phyloP scores from a whole-genome alignment of 2,113 vertebrate genomes.

The Ellobius talpinus region DNA sequence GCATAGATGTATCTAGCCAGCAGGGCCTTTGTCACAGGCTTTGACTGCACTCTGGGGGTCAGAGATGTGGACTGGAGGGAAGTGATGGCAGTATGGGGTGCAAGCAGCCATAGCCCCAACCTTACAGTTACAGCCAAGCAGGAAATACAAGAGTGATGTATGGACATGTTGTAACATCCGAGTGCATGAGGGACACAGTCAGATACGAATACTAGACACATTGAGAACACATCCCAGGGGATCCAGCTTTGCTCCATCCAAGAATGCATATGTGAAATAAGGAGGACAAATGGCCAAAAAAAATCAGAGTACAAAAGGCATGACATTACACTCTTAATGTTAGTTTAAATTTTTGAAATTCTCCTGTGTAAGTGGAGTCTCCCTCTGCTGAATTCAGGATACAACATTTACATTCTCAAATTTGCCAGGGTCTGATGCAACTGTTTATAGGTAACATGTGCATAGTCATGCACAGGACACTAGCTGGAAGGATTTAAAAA shows the following conservation, averaged over 20 bases:
- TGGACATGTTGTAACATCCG: neutral
- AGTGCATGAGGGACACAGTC: neutral
- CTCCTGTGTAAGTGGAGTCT: neutral
- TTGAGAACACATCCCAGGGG: neutral
- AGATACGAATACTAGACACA: neutral
- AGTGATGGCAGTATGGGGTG: too few species aligned
- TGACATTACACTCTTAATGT: neutral
- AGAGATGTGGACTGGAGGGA: neutral
- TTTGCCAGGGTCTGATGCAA: neutral
- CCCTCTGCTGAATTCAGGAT: neutral
- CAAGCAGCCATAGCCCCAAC: neutral
- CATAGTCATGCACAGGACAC: neutral
- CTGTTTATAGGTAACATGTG: neutral
- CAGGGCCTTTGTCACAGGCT: neutral
- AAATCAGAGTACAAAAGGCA: neutral
- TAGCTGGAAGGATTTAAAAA: neutral
- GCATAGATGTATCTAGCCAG: neutral
- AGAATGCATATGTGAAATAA: constrained; percentile 27
- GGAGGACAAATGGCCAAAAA: neutral
- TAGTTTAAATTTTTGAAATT: neutral
- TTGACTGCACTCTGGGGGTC: neutral
- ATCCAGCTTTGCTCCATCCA: neutral
- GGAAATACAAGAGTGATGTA: neutral
- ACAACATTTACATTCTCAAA: constrained; percentile 15
- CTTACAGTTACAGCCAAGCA: neutral